Base-by-base conservation (phyloP, 1,140 invertebrate species). In the Euura saliciscinereae region DNA sequence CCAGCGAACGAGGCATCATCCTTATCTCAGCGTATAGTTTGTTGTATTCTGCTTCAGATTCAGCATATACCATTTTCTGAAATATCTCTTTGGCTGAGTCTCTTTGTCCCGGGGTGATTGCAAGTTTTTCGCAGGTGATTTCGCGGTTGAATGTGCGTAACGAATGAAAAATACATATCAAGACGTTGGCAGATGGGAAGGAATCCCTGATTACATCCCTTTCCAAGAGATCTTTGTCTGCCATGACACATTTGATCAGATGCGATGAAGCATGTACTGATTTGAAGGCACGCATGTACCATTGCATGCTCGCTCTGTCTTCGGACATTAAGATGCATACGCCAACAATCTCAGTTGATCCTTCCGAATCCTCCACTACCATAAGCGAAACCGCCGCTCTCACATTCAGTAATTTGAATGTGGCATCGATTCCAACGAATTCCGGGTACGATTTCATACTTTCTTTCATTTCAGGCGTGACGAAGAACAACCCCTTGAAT, bases 351-450 rank as follows among this genome's bases (percentile, higher is more conserved):
- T n/a, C n/a, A n/a, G n/a, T n/a, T n/a, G n/a, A n/a, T n/a, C n/a
- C n/a, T n/a, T 74, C 64, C 4, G 65, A 71, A 71, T 74, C 73
- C 43, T 74, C 70, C n/a, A 74, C 70, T 10, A 74, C 64, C 44
- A 74, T 71, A 28, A 74, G 45, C 42, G 70, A 74, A 43, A 71
- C 59, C 10, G 73, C 66, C 2, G 69, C 65, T 66, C 66, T 45
- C n/a, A 71, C 69, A n/a, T 71, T 8, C 28, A 74, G 28, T 44
- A 71, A n/a, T 59, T 71, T 71, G 64, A 68, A 74, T 43, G 73
- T 74, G 2, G 6, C 73, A 42, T 71, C 73, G n/a, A 70, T 67
- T 8, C 64, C 65, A 4, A 70, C n/a, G 10, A 71, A 70, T 13
- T 73, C 45, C 43, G 64, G 69, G 70, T 70, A 74, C 3, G 68